Percentiles rank a stretch among this genome's conserved stretches.
Conservation (phyloP, 2,888 invertebrate species). For the Pomacea canaliculata region DNA sequence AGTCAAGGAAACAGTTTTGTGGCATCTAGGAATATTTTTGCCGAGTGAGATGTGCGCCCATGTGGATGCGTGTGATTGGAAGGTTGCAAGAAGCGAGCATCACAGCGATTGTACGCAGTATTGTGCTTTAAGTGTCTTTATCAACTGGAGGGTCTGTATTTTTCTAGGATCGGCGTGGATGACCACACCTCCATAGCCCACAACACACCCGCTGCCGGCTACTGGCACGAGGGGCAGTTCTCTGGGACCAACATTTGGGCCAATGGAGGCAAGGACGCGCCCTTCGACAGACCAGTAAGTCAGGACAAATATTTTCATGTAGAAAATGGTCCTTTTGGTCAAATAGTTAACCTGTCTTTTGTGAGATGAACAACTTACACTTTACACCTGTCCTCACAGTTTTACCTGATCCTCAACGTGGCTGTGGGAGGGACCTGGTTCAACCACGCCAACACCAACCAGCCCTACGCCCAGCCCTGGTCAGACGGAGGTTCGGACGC, state of each 20-base stretch:
- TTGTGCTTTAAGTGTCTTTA: not conserved
- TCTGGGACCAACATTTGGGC: slow-evolving; percentile 56
- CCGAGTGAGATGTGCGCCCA: too few species aligned
- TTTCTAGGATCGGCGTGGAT: slow-evolving; percentile 42
- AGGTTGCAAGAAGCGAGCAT: too few species aligned
- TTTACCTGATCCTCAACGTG: slow-evolving; percentile 57
- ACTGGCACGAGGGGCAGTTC: slow-evolving; percentile 75
- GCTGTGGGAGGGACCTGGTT: slow-evolving; percentile 60
- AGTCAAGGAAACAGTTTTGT: too few species aligned
- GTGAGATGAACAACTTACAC: too few species aligned
- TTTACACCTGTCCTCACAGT: slow-evolving; percentile 67
- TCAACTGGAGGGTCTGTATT: not conserved
- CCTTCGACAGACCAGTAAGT: slow-evolving; percentile 45
- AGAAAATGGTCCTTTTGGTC: too few species aligned
- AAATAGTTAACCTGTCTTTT: too few species aligned
- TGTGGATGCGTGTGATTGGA: too few species aligned
- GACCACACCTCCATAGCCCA: slow-evolving; percentile 37
- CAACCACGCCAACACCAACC: slow-evolving; percentile 45
- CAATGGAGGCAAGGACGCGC: slow-evolving; percentile 48
- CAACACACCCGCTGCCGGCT: slow-evolving; percentile 69
- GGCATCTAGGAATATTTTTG: too few species aligned
- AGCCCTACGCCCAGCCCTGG: slow-evolving; percentile 79
- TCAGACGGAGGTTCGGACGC: slow-evolving; percentile 73
- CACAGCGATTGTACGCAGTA: too few species aligned
- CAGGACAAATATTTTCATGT: too few species aligned